Evolutionary conservation across 2,113 vertebrate species (phyloP).

Genomic region (Pygathrix nemaeus): DNA sequence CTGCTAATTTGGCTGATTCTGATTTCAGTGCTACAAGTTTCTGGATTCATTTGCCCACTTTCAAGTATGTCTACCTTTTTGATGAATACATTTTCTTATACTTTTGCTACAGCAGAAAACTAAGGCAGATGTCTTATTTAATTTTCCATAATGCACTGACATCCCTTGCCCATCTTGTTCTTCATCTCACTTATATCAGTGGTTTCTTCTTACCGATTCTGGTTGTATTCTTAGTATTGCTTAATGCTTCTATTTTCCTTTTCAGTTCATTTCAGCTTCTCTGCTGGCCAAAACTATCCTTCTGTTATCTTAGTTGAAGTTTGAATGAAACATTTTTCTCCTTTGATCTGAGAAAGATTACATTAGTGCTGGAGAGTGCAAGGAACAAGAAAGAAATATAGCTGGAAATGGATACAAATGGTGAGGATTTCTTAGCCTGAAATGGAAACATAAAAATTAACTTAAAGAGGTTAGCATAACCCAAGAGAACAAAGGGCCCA

Average conservation of each 20-base stretch:
- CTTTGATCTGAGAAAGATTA: neutral
- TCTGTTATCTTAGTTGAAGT: neutral
- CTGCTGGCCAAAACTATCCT: neutral
- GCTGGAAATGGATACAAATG: neutral
- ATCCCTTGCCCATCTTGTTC: accelerated
- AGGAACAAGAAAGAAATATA: neutral
- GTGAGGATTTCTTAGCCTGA: neutral
- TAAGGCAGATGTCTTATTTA: neutral
- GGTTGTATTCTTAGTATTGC: neutral
- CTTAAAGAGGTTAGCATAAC: neutral
- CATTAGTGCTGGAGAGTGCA: neutral
- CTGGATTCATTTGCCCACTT: neutral
- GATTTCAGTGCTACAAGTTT: neutral
- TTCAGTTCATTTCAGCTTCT: neutral
- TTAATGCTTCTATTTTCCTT: neutral
- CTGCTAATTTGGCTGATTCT: neutral
- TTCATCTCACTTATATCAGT: neutral
- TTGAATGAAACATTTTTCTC: neutral
- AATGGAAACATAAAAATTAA: neutral
- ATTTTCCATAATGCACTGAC: neutral
- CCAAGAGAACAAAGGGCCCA: neutral
- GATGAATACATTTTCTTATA: neutral
- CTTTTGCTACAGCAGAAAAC: neutral
- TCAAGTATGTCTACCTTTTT: neutral
- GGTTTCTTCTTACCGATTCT: neutral